These are phyloP conservation scores for Epiblema foenella DNA, from an alignment of 2,888 invertebrate genomes.

Conservation along the genomic window DNA sequence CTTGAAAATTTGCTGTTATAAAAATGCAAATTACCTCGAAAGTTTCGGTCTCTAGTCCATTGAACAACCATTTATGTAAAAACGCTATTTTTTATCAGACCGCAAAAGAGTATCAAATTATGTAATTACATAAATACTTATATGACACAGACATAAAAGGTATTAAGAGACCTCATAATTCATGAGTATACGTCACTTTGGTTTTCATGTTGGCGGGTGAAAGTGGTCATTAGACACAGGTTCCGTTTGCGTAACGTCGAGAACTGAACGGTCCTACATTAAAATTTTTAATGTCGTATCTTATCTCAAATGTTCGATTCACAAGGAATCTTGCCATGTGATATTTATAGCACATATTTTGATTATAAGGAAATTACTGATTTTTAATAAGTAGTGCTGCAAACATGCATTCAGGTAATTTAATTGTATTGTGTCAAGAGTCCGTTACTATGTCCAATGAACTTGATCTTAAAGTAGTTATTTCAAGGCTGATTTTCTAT, in stretches of 20 bases:
- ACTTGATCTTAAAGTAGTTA: background rate
- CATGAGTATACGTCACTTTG: conserved; percentile 26
- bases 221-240: conserved; percentile 24
- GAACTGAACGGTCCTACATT: background rate
- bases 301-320: background rate
- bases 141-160: background rate
- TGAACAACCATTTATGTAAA: background rate
- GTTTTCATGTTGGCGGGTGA: conserved; percentile 15
- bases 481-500: no score
- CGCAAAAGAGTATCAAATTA: conserved; percentile 18
- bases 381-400: conserved; percentile 3
- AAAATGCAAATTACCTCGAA: no score
- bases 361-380: background rate
- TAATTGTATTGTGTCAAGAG: no score
- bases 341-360: background rate
- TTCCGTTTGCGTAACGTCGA: conserved; percentile 29
- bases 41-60: no score
- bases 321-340: background rate
- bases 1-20: no score
- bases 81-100: conserved; percentile 7
- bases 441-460: background rate
- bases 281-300: background rate
- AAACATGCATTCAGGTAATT: background rate
- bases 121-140: conserved; percentile 21
- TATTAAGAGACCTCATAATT: conserved; percentile 7